A percentile compares a stretch with the other conserved stretches of the same genome.
Evolutionary conservation across 2,797 vertebrate genomes (phyloP).

Genomic region (Lepidocolaptes lacrymiger): DNA sequence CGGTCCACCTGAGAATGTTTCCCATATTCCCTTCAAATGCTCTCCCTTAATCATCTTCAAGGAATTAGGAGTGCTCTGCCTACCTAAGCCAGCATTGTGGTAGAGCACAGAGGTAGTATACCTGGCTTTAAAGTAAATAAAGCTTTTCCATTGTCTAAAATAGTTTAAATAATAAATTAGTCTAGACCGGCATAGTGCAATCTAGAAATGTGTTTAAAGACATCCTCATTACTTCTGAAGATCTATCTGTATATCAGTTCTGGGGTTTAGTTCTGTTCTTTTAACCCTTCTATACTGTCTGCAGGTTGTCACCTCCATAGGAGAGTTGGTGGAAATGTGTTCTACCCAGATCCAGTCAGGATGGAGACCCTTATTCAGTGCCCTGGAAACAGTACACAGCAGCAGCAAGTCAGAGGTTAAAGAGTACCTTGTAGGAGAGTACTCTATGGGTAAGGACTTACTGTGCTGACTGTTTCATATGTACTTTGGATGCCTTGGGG

Average conservation of each 20-base stretch:
- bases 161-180: neutral
- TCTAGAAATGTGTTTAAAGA: neutral
- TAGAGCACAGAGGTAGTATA: neutral
- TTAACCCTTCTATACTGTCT: neutral
- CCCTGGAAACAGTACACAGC: slow-evolving; percentile 91
- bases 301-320: slow-evolving; percentile 94
- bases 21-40: neutral
- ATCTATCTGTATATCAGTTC: neutral
- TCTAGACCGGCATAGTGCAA: neutral
- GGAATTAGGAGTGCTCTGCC: neutral
- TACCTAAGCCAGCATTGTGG: neutral
- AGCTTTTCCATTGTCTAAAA: neutral
- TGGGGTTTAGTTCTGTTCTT: neutral
- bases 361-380: slow-evolving; percentile 96
- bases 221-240: neutral
- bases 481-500: neutral
- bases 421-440: slow-evolving; percentile 93
- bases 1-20: neutral
- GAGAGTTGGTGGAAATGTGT: slow-evolving; percentile 95
- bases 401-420: slow-evolving; percentile 89
- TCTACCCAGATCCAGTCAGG: slow-evolving; percentile 95
- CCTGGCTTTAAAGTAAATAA: neutral
- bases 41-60: neutral
- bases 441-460: slow-evolving; percentile 86
- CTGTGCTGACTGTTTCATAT: neutral